A percentile compares a stretch with the other conserved stretches of the same genome.
Conservation (phyloP, 2,113 vertebrate genomes). For the Fulmarus glacialis region DNA sequence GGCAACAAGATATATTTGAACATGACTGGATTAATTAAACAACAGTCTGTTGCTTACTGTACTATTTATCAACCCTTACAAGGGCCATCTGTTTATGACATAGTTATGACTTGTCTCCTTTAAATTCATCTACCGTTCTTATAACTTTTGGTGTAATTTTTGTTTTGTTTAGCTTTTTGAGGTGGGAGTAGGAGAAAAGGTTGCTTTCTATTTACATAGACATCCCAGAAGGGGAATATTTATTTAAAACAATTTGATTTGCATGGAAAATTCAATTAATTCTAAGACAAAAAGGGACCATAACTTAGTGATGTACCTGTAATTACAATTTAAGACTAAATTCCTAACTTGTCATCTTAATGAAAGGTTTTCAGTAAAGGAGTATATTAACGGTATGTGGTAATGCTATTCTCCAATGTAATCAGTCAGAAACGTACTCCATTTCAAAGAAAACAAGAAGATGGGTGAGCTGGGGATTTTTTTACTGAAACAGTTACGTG, state of each 20-base stretch:
- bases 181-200: background rate
- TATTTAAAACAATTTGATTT: background rate
- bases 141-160: constrained; percentile 24
- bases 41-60: background rate
- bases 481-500: background rate
- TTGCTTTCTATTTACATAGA: background rate
- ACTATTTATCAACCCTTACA: background rate
- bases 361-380: constrained; percentile 35
- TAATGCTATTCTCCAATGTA: constrained; percentile 1
- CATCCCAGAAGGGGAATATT: background rate
- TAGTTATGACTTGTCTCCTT: constrained; percentile 35
- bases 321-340: constrained; percentile 25
- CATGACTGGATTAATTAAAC: background rate
- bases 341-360: background rate
- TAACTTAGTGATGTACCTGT: constrained; percentile 11
- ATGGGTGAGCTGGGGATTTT: background rate
- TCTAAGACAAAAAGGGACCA: background rate
- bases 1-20: background rate
- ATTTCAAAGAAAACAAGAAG: background rate
- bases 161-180: background rate
- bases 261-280: background rate
- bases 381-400: background rate
- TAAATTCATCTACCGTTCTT: background rate
- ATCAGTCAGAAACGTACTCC: background rate
- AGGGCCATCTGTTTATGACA: background rate